phyloP scores from a whole-genome alignment of 2,888 invertebrate genomes.

The Arctia plantaginis region DNA sequence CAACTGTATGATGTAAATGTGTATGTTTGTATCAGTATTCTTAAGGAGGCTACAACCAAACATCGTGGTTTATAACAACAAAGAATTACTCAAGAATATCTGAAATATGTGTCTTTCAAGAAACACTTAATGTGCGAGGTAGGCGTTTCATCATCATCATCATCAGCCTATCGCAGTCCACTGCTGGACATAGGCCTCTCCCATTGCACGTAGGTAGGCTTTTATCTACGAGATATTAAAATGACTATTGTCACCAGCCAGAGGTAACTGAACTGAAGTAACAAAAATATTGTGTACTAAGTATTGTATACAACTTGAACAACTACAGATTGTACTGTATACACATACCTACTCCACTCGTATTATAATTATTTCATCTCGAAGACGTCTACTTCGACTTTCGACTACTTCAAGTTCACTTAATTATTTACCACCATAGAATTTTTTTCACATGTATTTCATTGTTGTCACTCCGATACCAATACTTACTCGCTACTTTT shows the following conservation, averaged over 20 bases:
- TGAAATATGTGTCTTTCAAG: not conserved
- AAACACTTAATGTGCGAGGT: not conserved
- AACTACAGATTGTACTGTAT: not conserved
- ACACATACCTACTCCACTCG: not conserved
- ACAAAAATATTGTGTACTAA: too few relatives aligned
- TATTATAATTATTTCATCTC: too few relatives aligned
- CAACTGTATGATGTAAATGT: not conserved
- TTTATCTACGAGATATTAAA: not conserved
- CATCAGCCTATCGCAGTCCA: too few relatives aligned
- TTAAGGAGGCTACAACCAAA: not conserved
- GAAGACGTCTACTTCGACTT: not conserved
- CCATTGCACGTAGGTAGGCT: too few relatives aligned
- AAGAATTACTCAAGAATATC: not conserved
- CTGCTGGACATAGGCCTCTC: too few relatives aligned
- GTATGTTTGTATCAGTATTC: not conserved
- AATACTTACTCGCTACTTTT: slow-evolving; percentile 31
- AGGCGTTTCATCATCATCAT: too few relatives aligned
- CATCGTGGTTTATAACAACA: not conserved
- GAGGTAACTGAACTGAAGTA: not conserved
- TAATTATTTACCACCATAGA: too few relatives aligned
- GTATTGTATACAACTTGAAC: not conserved
- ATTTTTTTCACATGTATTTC: not conserved
- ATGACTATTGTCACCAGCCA: not conserved
- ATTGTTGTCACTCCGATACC: not conserved
- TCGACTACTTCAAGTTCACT: too few relatives aligned